Percentiles rank a stretch among this genome's conserved stretches.
phyloP scores from a whole-genome alignment of 2,113 vertebrate species.

The Sinocyclocheilus anophthalmus region DNA sequence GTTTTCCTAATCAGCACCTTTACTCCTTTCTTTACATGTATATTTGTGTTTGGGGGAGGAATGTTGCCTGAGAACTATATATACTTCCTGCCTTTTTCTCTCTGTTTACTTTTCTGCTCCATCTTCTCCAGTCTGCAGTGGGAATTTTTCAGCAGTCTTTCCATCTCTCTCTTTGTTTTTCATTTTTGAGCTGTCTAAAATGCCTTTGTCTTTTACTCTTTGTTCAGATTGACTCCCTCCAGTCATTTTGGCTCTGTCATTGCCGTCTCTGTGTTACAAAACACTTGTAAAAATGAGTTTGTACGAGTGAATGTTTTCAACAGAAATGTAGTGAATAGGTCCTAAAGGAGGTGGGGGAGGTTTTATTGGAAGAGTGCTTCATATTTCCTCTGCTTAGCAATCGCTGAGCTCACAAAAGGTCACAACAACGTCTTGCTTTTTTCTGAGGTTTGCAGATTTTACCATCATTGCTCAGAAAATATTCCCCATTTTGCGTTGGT shows the following conservation, averaged over 20 bases:
- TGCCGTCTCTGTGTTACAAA: not conserved
- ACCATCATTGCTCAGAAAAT: slow-evolving; percentile 25
- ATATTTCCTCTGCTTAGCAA: slow-evolving; percentile 51
- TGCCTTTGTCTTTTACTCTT: not conserved
- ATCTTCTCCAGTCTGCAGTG: not conserved
- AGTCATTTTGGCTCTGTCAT: not conserved
- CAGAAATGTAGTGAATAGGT: slow-evolving; percentile 11
- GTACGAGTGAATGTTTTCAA: slow-evolving; percentile 43
- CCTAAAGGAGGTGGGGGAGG: slow-evolving; percentile 55
- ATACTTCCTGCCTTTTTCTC: not conserved
- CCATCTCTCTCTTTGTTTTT: slow-evolving; percentile 14
- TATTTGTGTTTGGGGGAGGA: not conserved
- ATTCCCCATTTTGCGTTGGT: slow-evolving; percentile 39
- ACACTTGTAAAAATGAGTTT: slow-evolving; percentile 14
- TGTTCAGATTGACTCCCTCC: not conserved
- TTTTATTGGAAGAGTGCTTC: slow-evolving; percentile 52
- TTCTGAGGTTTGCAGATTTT: slow-evolving; percentile 28
- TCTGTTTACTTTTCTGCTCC: not conserved
- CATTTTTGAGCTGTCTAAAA: not conserved
- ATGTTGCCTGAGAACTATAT: slow-evolving; percentile 15
- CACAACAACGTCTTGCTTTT: not conserved
- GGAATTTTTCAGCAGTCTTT: not conserved
- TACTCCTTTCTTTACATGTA: not conserved
- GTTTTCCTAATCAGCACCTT: not conserved
- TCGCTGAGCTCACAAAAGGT: slow-evolving; percentile 43